Evolutionary conservation across 2,888 invertebrate genomes (phyloP).

Genomic region (Nomada goodeniana): DNA sequence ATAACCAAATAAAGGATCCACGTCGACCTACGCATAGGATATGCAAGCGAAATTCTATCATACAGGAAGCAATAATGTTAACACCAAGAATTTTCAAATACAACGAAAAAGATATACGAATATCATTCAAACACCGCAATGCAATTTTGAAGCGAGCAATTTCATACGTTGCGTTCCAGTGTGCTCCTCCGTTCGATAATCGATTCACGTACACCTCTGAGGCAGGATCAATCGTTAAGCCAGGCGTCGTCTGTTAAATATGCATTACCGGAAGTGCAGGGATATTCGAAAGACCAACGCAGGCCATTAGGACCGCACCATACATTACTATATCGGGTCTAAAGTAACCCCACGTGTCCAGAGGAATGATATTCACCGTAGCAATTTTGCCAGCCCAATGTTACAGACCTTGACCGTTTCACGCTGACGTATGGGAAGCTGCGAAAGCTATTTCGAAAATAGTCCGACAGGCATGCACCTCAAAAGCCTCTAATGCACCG

Average conservation of each 20-base stretch:
- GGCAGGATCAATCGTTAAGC: neutral
- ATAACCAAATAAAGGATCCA: neutral
- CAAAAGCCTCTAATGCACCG: neutral
- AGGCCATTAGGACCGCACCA: slow-evolving; percentile 9
- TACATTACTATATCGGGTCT: neutral
- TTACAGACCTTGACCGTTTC: slow-evolving; percentile 31
- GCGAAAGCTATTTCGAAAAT: slow-evolving; percentile 15
- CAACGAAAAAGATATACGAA: neutral
- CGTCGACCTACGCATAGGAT: neutral
- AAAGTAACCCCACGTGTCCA: neutral
- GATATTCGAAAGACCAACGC: slow-evolving; percentile 20
- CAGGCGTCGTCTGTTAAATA: slow-evolving; percentile 27
- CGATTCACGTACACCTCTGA: neutral
- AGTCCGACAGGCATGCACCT: neutral
- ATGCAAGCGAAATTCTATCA: neutral
- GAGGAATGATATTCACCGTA: neutral
- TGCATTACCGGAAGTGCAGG: slow-evolving; percentile 10
- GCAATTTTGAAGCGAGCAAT: neutral
- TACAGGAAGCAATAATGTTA: too few relatives aligned
- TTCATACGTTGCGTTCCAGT: neutral
- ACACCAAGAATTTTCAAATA: too few relatives aligned
- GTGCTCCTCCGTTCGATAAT: neutral
- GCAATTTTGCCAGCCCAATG: neutral
- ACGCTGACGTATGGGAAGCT: slow-evolving; percentile 9
- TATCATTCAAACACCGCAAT: neutral